Evolutionary conservation across 2,113 vertebrate species (phyloP).

Genomic region (Melanerpes aurifrons): DNA sequence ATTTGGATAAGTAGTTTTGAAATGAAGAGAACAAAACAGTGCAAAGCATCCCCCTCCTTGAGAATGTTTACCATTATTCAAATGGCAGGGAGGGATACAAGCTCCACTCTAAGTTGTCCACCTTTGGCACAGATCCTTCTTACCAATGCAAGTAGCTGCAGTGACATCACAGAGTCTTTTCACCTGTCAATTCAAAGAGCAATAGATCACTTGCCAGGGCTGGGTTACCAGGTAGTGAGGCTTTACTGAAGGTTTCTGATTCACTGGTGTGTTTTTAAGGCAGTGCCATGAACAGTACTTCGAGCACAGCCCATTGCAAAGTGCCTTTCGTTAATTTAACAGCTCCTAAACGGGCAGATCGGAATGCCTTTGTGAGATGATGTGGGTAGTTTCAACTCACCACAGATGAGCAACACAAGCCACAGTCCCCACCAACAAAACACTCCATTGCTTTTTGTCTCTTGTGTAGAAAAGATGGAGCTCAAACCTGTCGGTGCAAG

Average conservation of each 20-base stretch:
- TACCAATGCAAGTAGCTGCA: neutral
- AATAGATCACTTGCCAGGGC: neutral
- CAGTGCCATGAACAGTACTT: neutral
- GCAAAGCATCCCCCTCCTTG: neutral
- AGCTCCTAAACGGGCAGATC: neutral
- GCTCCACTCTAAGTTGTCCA: neutral
- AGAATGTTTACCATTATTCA: neutral
- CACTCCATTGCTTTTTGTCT: neutral
- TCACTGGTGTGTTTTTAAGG: neutral
- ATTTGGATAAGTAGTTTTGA: neutral
- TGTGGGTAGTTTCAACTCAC: too few relatives aligned
- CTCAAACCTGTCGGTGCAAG: neutral
- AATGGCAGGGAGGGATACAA: neutral
- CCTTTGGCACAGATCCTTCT: neutral
- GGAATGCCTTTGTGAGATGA: neutral
- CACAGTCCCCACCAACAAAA: neutral
- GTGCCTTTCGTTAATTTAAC: conserved; percentile 15
- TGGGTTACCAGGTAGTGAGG: neutral
- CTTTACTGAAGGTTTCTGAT: neutral
- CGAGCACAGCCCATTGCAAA: neutral
- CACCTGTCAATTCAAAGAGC: neutral
- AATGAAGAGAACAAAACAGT: neutral
- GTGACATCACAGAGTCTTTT: neutral
- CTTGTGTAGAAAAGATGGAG: neutral
- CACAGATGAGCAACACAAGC: neutral